A percentile compares a stretch with the other conserved stretches of the same genome.
phyloP scores from a whole-genome alignment of 2,113 vertebrate species.

The Andinoacara biseriatus region DNA sequence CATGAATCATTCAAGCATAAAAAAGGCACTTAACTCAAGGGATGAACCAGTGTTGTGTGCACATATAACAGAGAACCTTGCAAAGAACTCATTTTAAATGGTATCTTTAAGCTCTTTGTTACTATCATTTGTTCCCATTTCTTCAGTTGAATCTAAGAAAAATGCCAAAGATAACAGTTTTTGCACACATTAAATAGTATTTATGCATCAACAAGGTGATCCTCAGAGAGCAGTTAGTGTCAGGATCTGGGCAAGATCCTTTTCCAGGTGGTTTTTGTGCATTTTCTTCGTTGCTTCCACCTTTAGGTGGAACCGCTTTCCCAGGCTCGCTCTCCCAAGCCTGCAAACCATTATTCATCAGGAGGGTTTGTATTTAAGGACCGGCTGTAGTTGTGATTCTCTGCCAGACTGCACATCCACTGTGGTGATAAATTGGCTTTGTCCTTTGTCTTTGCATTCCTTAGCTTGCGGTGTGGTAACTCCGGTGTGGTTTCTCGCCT shows the following conservation, averaged over 20 bases:
- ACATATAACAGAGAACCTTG: background rate
- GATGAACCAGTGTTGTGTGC: background rate
- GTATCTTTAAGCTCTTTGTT: background rate
- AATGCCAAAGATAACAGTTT: background rate
- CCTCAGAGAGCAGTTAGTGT: background rate
- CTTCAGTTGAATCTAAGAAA: background rate
- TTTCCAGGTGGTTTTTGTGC: background rate
- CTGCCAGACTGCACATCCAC: background rate
- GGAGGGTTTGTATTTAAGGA: background rate
- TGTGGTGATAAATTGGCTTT: background rate
- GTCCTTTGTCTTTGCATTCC: background rate
- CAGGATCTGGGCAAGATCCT: background rate
- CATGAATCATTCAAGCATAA: background rate
- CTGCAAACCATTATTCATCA: slow-evolving; percentile 2
- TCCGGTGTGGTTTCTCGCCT: too few species aligned
- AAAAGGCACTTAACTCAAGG: background rate
- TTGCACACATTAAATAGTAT: background rate
- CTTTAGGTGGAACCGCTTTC: background rate
- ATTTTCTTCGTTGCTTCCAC: background rate
- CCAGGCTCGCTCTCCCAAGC: background rate
- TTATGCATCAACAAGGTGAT: background rate
- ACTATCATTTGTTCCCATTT: background rate
- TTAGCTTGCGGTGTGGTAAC: background rate
- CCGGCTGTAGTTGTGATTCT: background rate
- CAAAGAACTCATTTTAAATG: background rate